Conservation (phyloP, 2,113 vertebrate species). For the Lonchura striata region DNA sequence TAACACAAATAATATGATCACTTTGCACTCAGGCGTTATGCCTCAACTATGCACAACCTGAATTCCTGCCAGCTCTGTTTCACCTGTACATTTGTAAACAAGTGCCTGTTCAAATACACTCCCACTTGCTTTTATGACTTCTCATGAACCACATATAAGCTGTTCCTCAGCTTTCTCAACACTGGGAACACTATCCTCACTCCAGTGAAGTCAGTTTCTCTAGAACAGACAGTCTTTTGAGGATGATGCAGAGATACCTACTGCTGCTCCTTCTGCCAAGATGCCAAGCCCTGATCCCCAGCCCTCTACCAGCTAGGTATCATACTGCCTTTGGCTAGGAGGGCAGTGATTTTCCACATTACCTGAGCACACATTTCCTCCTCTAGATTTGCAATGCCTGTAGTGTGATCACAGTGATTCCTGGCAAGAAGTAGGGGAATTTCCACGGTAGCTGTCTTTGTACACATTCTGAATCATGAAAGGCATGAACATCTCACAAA, state of each 20-base stretch:
- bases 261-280: neutral
- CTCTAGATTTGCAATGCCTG: neutral
- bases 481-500: neutral
- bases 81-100: neutral
- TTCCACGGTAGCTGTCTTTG: neutral
- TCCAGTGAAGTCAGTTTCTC: fast-evolving
- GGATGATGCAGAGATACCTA: neutral
- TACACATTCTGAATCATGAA: fast-evolving
- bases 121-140: neutral
- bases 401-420: fast-evolving
- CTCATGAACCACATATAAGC: neutral
- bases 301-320: neutral
- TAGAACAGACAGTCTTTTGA: neutral
- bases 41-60: neutral
- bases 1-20: neutral
- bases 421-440: neutral
- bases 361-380: neutral
- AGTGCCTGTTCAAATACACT: neutral
- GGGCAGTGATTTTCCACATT: neutral
- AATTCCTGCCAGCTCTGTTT: neutral
- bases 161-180: neutral
- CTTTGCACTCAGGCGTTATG: neutral
- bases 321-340: neutral
- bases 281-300: fast-evolving
- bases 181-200: neutral